Base-by-base conservation (phyloP, 2,113 vertebrate genomes). In the Corythaixoides concolor region DNA sequence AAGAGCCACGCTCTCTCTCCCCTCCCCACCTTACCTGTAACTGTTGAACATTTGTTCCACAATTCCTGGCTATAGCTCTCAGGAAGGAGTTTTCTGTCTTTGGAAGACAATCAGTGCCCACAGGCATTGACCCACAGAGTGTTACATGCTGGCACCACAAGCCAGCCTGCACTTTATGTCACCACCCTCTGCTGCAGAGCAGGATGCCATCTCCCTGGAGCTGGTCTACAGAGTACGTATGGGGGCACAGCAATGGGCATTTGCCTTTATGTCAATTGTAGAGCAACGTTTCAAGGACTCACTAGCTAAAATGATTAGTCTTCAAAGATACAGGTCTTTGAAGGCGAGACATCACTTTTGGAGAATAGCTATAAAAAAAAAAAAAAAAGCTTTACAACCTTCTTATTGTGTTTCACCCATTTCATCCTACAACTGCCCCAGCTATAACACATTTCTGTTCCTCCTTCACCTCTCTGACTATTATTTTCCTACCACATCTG, bases 201-300 rank as follows among this genome's bases (percentile, higher is more conserved):
- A 0, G 49, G 55, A 73, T 41, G 50, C 9, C 70, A 58, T 37
- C 59, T 86, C n/a, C 32, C 23, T 62, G 72, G 62, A 75, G 35
- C 27, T 35, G 12, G 23, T 47, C 56, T 66, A 39, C 8, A 3
- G 8, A 59, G 47, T 4, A 41, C 0, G 1, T 27, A 27, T 1
- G 1, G 8, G 47, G 23, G 2, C 28, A 55, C 33, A 49, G 21
- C 24, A 60, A 14, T 0, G 8, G 58, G 17, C 12, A 88, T 23
- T 67, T 76, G 33, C 50, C 35, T n/a, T 64, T 41, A 16, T 2
- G 5, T 28, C 39, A 49, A 11, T 5, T 52, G 24, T 28, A 81
- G 23, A n/a, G 43, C 3, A 58, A 43, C 0, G 1, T 12, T 27
- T 24, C 76, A 74, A 87, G 33, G 33, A 56, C 32, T 69, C 30